phyloP scores from a whole-genome alignment of 2,797 vertebrate species.

The Ammospiza maritima region DNA sequence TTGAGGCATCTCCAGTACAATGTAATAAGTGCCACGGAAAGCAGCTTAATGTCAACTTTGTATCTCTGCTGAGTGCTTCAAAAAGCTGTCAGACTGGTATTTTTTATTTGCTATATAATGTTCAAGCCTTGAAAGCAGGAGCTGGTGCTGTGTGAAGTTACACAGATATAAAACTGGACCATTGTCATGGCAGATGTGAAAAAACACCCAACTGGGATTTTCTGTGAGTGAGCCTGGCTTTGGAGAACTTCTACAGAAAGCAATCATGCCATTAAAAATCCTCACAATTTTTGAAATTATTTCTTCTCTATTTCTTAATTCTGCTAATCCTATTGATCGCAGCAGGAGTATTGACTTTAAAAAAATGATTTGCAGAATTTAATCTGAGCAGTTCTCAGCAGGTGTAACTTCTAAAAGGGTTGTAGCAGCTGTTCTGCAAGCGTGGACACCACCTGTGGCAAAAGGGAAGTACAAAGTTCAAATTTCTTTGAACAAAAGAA shows the following conservation, averaged over 20 bases:
- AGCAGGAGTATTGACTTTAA: not conserved
- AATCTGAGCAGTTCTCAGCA: not conserved
- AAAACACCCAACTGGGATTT: not conserved
- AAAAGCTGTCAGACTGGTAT: not conserved
- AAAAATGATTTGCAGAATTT: not conserved
- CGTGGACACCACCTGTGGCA: fast-evolving
- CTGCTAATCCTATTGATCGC: not conserved
- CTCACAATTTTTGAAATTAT: not conserved
- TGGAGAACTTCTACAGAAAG: not conserved
- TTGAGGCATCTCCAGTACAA: not conserved
- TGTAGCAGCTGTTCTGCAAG: not conserved
- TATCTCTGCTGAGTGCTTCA: not conserved
- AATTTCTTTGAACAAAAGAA: not conserved
- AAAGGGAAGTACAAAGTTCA: not conserved
- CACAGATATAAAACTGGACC: not conserved
- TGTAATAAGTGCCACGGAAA: not conserved
- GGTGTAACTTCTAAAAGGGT: not conserved
- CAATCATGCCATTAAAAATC: not conserved
- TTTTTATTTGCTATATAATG: not conserved
- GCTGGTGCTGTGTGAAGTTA: not conserved
- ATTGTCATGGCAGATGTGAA: not conserved
- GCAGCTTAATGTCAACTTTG: not conserved
- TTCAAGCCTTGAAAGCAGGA: not conserved
- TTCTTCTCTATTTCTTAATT: not conserved
- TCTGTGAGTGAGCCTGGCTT: not conserved